These are phyloP conservation scores for Salmo trutta DNA, from an alignment of 2,797 vertebrate species.

Conservation along the genomic window DNA sequence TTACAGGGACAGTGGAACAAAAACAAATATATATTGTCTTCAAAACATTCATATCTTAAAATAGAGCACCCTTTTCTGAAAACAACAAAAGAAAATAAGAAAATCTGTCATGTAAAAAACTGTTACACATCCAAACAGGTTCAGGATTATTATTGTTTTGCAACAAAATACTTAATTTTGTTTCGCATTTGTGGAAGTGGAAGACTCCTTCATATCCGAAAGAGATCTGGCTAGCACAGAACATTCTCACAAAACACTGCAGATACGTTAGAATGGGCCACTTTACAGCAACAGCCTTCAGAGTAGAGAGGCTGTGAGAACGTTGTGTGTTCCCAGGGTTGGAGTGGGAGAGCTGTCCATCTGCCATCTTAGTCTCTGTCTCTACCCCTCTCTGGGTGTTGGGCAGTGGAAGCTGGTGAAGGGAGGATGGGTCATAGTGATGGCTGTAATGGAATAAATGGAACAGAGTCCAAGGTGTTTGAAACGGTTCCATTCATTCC, in stretches of 20 bases:
- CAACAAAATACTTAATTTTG: slow-evolving; percentile 37
- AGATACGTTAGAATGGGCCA: slow-evolving; percentile 41
- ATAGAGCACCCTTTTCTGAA: slow-evolving; percentile 36
- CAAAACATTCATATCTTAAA: slow-evolving; percentile 35
- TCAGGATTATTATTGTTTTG: slow-evolving; percentile 21
- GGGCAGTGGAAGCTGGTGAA: slow-evolving; percentile 2
- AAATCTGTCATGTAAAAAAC: slow-evolving; percentile 42
- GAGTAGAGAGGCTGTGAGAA: slow-evolving; percentile 57
- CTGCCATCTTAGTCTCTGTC: slow-evolving; percentile 58
- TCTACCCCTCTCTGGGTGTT: slow-evolving; percentile 15
- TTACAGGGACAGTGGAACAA: slow-evolving; percentile 47
- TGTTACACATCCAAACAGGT: slow-evolving; percentile 32
- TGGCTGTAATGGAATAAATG: neutral
- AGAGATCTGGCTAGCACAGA: slow-evolving; percentile 48
- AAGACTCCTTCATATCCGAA: slow-evolving; percentile 33
- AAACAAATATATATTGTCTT: slow-evolving; percentile 40
- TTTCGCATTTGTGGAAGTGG: slow-evolving; percentile 32
- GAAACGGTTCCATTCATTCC: neutral
- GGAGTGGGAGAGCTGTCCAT: slow-evolving; percentile 39
- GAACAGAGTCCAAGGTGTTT: neutral
- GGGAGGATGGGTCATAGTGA: neutral
- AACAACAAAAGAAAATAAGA: slow-evolving; percentile 45
- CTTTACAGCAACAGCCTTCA: slow-evolving; percentile 28
- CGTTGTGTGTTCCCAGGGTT: slow-evolving; percentile 51
- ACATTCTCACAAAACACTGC: slow-evolving; percentile 45